Base-by-base conservation (phyloP, 2,888 invertebrate species). In the Branchellion lobata region DNA sequence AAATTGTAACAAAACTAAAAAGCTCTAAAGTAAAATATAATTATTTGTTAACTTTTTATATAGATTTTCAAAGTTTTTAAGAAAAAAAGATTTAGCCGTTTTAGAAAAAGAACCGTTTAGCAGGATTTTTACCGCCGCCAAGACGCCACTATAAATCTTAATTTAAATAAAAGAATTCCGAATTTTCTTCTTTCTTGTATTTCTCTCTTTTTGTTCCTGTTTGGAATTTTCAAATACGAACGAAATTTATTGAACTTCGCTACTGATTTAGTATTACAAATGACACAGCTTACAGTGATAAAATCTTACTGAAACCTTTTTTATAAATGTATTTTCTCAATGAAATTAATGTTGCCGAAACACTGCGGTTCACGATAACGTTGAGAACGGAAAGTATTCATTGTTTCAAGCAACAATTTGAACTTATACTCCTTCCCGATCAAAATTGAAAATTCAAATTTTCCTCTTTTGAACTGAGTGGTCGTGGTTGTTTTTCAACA, bases 131-230 rank as follows among this genome's bases (percentile, higher is more conserved):
- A 57, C 11, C 5, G 24, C 24, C 61, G 61, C 61, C 61, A 24
- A 57, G 61, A 24, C 24, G 21, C 61, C 21, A 14, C 14, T 24
- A 57, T 57, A 57, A 57, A 57, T 57, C 61, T 57, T 57, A 57
- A 57, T 57, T 57, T 57, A 57, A 57, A 57, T n/a, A 57, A 57
- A 57, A 57, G 61, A 57, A 57, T 14, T n/a, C 61, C 61, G 24
- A 18, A 8, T 57, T 57, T 57, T 18, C 21, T 57, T 18, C 24
- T 57, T 57, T 8, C 5, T 57, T 57, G 11, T 57, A 24, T 57
- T 57, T 57, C 21, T 57, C n/a, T 18, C 18, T 47, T 18, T 47
- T 47, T 18, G 14, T 24, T 8, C 61, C 5, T 57, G 61, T 57
- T 57, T 57, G n/a, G 61, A 57, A 57, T 57, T 57, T 57, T 57